These are phyloP conservation scores for Onthophagus sagittarius DNA, from an alignment of 2,888 invertebrate species.

Conservation along the genomic window DNA sequence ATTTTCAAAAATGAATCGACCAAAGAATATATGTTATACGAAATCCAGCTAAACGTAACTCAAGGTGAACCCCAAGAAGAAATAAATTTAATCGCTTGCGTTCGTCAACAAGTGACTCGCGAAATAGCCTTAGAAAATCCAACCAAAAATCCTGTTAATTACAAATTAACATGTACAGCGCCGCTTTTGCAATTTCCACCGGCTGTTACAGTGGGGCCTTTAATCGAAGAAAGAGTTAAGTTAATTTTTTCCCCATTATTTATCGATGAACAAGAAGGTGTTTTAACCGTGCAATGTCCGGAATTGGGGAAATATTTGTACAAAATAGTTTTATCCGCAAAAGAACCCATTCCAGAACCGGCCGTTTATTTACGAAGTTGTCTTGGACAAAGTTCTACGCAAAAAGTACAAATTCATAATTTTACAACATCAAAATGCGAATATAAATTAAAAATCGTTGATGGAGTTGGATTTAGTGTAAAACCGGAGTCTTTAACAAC, in stretches of 20 bases:
- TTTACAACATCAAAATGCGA: slow-evolving; percentile 30
- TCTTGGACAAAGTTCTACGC: slow-evolving; percentile 35
- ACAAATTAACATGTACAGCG: slow-evolving; percentile 31
- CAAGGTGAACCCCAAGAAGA: slow-evolving; percentile 38
- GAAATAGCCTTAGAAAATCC: slow-evolving; percentile 43
- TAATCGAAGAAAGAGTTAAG: slow-evolving; percentile 28
- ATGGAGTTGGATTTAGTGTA: slow-evolving; percentile 25
- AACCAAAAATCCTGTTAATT: slow-evolving; percentile 37
- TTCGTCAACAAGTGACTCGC: slow-evolving; percentile 35
- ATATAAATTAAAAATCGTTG: slow-evolving; percentile 34
- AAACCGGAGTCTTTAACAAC: slow-evolving; percentile 23
- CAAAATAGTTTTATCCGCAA: slow-evolving; percentile 34
- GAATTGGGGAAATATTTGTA: slow-evolving; percentile 37
- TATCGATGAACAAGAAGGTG: slow-evolving; percentile 25
- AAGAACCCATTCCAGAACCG: slow-evolving; percentile 35
- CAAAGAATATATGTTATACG: slow-evolving; percentile 43
- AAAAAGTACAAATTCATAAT: slow-evolving; percentile 34
- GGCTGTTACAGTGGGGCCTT: slow-evolving; percentile 4
- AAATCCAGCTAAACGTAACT: slow-evolving; percentile 38
- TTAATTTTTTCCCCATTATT: slow-evolving; percentile 37
- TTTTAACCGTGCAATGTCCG: slow-evolving; percentile 30
- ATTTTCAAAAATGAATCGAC: slow-evolving; percentile 42
- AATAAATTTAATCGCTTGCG: slow-evolving; percentile 40
- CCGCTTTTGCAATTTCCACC: slow-evolving; percentile 6
- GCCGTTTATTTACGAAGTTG: slow-evolving; percentile 33